Evolutionary conservation across 2,113 vertebrate genomes (phyloP).

Genomic region (Marmota monax): DNA sequence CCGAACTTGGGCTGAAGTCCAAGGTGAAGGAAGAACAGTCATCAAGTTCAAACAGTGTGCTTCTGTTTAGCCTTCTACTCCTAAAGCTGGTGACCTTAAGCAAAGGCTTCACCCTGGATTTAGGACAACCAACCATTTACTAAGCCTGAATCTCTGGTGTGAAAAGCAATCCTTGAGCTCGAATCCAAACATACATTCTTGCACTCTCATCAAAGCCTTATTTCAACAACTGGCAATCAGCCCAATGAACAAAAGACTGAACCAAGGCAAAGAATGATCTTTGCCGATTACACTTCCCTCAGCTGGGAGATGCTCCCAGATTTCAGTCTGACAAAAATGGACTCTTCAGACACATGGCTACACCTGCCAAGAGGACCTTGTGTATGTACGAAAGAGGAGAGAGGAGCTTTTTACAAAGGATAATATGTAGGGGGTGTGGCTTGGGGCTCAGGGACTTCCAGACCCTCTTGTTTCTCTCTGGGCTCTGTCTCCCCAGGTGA

Average conservation of each 20-base stretch:
- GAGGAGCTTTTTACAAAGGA: slow-evolving; percentile 74
- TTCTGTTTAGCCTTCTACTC: neutral
- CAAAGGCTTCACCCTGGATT: neutral
- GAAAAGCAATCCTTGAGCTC: neutral
- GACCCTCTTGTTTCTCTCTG: slow-evolving; percentile 57
- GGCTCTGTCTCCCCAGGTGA: slow-evolving; percentile 47
- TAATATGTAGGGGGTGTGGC: neutral
- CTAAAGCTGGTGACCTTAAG: neutral
- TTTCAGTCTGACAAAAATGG: neutral
- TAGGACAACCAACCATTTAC: neutral
- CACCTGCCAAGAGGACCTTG: slow-evolving; percentile 41
- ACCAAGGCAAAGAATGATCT: neutral
- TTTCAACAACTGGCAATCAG: neutral
- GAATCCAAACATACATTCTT: neutral
- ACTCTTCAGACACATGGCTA: slow-evolving; percentile 35
- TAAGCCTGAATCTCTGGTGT: slow-evolving; percentile 11
- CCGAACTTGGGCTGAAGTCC: neutral
- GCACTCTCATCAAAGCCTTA: slow-evolving; percentile 13
- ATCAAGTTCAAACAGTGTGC: neutral
- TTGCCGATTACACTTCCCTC: neutral
- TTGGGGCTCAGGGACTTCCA: neutral
- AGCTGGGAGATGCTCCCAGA: neutral
- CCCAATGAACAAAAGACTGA: neutral
- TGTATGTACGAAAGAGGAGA: neutral
- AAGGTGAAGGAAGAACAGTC: neutral